These are phyloP conservation scores for Leptodactylus fuscus DNA, from an alignment of 2,113 vertebrate species.

Conservation along the genomic window DNA sequence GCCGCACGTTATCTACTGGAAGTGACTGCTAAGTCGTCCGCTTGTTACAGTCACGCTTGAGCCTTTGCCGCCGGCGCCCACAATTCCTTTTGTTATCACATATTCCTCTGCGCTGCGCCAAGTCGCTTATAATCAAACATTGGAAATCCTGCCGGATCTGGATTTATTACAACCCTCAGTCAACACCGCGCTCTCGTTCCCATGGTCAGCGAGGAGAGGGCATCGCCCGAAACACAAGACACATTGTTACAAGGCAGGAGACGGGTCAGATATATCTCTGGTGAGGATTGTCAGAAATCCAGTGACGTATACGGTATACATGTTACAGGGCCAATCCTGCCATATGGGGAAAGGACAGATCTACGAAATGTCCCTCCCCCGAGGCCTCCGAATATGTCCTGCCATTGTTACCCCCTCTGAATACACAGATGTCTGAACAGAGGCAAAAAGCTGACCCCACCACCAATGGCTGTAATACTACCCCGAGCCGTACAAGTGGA, in stretches of 20 bases:
- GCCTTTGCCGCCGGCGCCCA: background rate
- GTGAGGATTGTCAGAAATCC: too few relatives aligned
- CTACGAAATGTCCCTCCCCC: too few relatives aligned
- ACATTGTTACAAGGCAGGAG: background rate
- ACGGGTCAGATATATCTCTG: background rate
- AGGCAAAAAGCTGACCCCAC: too few relatives aligned
- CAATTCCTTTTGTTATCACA: background rate
- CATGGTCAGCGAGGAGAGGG: background rate
- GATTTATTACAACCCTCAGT: background rate
- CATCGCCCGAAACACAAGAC: background rate
- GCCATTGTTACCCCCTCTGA: too few relatives aligned
- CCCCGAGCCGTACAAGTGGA: too few relatives aligned
- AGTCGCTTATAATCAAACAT: background rate
- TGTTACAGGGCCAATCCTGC: too few relatives aligned
- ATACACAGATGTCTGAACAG: too few relatives aligned
- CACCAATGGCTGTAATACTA: too few relatives aligned
- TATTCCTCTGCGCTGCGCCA: background rate
- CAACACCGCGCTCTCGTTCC: background rate
- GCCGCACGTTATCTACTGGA: background rate
- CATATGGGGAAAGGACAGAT: too few relatives aligned
- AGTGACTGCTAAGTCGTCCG: background rate
- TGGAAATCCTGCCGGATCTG: background rate
- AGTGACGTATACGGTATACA: too few relatives aligned
- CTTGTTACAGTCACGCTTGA: background rate
- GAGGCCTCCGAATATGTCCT: too few relatives aligned